Conservation (phyloP, 1,140 invertebrate genomes). For the Stegodyphus dumicola region DNA sequence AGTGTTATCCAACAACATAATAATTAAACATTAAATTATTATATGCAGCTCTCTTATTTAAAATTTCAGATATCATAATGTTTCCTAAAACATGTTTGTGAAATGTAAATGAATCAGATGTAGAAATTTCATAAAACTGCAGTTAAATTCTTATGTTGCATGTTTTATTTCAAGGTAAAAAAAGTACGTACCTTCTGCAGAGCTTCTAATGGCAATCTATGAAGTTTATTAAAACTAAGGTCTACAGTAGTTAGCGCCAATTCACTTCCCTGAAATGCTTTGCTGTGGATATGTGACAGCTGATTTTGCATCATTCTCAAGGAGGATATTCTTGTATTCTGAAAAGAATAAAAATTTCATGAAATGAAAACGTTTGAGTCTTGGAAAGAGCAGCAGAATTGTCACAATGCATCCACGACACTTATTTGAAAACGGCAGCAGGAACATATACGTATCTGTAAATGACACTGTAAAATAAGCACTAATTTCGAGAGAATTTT, state of each 20-base stretch:
- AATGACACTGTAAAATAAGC: no score
- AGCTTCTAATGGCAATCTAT: conserved; percentile 74
- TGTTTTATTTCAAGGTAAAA: not conserved
- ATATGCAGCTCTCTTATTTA: no score
- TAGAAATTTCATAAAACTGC: no score
- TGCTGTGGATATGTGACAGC: conserved; percentile 70
- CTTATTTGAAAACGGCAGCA: no score
- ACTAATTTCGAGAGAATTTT: no score
- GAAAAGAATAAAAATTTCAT: conserved; percentile 2
- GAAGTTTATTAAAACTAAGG: conserved; percentile 82
- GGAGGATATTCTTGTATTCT: conserved; percentile 64
- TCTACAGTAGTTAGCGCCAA: conserved; percentile 83
- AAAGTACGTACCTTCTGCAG: conserved; percentile 68
- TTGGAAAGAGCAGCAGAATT: not conserved
- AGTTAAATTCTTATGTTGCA: no score
- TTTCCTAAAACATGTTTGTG: no score
- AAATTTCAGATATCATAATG: no score
- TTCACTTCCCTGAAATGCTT: conserved; percentile 73
- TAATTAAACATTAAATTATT: no score
- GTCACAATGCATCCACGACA: not conserved
- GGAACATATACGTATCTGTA: no score
- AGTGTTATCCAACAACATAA: no score
- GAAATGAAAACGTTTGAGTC: not conserved
- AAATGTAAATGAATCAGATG: no score
- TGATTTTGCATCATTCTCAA: conserved; percentile 72